Evolutionary conservation across 2,113 vertebrate species (phyloP).

Genomic region (Halcyon malimbica): DNA sequence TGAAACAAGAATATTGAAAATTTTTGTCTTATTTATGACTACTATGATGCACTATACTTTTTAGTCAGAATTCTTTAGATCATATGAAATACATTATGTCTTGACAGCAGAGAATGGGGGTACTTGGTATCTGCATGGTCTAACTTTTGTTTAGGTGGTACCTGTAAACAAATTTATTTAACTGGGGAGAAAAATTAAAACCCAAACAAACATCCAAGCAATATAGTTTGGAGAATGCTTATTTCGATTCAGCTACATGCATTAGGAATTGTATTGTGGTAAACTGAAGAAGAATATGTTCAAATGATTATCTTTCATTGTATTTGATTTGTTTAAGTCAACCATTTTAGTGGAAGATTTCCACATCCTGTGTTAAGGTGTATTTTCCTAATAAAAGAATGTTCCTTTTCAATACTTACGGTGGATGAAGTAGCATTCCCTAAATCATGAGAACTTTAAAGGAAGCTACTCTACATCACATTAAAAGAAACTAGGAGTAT

Average conservation of each 20-base stretch:
- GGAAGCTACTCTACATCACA: not conserved
- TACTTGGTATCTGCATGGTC: not conserved
- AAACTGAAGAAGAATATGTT: not conserved
- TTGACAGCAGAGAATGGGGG: not conserved
- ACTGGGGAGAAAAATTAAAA: not conserved
- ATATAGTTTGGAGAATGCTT: not conserved
- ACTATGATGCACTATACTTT: not conserved
- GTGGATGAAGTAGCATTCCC: not conserved
- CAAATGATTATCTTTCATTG: not conserved
- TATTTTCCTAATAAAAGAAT: not conserved
- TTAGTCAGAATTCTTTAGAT: not conserved
- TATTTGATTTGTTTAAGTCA: not conserved
- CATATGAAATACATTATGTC: not conserved
- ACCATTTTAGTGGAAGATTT: not conserved
- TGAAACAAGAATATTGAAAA: not conserved
- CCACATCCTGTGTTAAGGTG: not conserved
- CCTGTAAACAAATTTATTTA: not conserved
- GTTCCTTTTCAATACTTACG: not conserved
- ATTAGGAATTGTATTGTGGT: not conserved
- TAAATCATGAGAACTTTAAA: not conserved
- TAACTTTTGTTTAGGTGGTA: not conserved
- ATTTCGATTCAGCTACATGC: not conserved
- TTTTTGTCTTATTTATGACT: not conserved
- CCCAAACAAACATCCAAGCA: not conserved
- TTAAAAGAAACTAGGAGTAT: not conserved